Percentiles rank a stretch among this genome's conserved stretches.
Conservation (phyloP, 2,888 invertebrate genomes). For the Melanostoma mellinum region DNA sequence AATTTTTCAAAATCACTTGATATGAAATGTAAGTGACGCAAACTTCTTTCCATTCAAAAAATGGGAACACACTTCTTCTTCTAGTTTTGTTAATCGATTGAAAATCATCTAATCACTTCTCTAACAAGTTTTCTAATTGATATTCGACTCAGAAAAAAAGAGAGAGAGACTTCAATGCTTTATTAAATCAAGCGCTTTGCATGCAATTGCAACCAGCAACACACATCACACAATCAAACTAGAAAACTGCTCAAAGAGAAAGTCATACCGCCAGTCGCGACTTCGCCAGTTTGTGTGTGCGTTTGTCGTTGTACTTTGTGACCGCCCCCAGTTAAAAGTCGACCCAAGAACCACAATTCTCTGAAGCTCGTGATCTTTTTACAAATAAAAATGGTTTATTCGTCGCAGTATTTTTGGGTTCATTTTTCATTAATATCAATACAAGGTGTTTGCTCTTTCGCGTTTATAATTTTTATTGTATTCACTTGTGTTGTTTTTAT, state of each 20-base stretch:
- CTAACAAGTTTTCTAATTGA: constrained; percentile 62
- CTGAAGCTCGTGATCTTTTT: constrained; percentile 21
- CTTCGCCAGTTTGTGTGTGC: constrained; percentile 13
- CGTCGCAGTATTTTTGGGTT: constrained; percentile 1
- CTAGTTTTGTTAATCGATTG: constrained; percentile 38
- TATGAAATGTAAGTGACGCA: background rate
- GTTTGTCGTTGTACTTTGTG: constrained; percentile 47
- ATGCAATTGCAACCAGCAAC: constrained; percentile 19
- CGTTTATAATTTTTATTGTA: constrained; percentile 22
- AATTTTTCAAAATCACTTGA: no score
- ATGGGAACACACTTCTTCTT: background rate
- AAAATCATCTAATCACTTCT: constrained; percentile 56
- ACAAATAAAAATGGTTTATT: constrained; percentile 27
- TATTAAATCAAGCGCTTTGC: constrained; percentile 12
- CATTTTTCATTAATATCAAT: constrained; percentile 27
- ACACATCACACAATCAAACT: constrained; percentile 17
- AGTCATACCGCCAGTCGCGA: constrained; percentile 29
- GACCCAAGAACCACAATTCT: constrained; percentile 8
- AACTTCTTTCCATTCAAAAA: constrained; percentile 4
- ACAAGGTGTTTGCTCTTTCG: constrained; percentile 60
- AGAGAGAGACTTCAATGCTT: constrained; percentile 23
- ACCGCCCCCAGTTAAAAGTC: constrained; percentile 60
- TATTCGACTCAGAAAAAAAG: constrained; percentile 51
- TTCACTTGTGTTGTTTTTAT: constrained; percentile 6
- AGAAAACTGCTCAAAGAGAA: constrained; percentile 61